Evolutionary conservation across 2,113 vertebrate genomes (phyloP), one percentile per base, ranked within the genome.

Genomic region (Pygoscelis antarcticus): DNA sequence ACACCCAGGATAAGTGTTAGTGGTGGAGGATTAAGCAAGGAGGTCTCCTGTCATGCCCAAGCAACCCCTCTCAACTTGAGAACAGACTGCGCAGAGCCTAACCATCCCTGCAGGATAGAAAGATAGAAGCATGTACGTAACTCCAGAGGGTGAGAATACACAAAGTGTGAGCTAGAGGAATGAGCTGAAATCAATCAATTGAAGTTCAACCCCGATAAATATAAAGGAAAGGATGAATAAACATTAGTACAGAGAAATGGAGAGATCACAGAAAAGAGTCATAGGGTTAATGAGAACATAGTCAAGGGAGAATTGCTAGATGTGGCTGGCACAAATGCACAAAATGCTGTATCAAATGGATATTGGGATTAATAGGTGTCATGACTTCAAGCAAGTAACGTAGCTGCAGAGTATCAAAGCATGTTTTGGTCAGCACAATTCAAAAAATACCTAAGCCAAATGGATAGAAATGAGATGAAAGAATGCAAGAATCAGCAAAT

Each of bases 221-320:
- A 64, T 40, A 81, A 83, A 97, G 68, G 47, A 69, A 83, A 36
- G 25, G n/a, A 94, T 93, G 90, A 96, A 92, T 96, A 92, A 96
- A 94, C 71, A 93, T 78, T 64, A 95, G 55, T 68, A 64, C 38
- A 90, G 90, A 86, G 88, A 83, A 92, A 94, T 17, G 1, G 60
- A 83, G 32, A 93, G 79, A 77, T 80, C 71, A 90, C 60, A 90
- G 68, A 17, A 42, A 81, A 87, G 38, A 78, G 60, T 36, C 13
- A 2, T 26, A 62, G 72, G 83, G 76, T 97, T 96, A 94, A 94
- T 83, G 88, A 95, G 85, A 92, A 86, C 72, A 66, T 19, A 80
- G 38, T 65, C 64, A 77, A 46, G 27, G 42, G 55, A 60, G 72
- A 92, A 89, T 87, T 83, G 46, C 51, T 93, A 87, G 79, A 90